Evolutionary conservation across 2,113 vertebrate species (phyloP).

Genomic region (Acinonyx jubatus): DNA sequence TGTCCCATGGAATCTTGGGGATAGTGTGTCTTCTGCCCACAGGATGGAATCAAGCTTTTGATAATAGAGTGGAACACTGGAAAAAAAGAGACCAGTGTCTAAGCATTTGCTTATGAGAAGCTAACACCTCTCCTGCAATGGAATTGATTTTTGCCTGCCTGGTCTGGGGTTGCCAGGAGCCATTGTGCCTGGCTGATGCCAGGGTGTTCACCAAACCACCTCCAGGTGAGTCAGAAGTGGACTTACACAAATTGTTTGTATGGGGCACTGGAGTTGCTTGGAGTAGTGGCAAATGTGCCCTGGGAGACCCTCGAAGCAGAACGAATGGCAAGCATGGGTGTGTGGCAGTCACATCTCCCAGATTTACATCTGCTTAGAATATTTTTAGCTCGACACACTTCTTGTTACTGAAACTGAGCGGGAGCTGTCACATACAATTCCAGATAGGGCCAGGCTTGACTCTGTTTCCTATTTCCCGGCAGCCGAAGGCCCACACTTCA

Average conservation of each 20-base stretch:
- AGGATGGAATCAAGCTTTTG: background rate
- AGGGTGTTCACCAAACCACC: slow-evolving; percentile 32
- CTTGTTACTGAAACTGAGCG: slow-evolving; percentile 71
- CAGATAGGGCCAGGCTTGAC: slow-evolving; percentile 74
- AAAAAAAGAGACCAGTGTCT: slow-evolving; percentile 64
- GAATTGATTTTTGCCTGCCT: slow-evolving; percentile 70
- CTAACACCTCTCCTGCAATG: slow-evolving; percentile 52
- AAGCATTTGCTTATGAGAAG: slow-evolving; percentile 62
- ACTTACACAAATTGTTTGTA: background rate
- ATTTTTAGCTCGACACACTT: slow-evolving; percentile 76
- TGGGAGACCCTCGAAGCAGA: slow-evolving; percentile 65
- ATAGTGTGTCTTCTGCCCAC: background rate
- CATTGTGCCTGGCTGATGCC: slow-evolving; percentile 21
- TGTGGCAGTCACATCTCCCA: slow-evolving; percentile 61
- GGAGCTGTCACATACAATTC: slow-evolving; percentile 70
- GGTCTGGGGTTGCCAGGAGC: background rate
- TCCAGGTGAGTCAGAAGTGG: background rate
- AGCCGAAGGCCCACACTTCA: slow-evolving; percentile 83
- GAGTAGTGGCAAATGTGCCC: slow-evolving; percentile 35
- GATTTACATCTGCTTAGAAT: slow-evolving; percentile 83
- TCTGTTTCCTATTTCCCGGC: slow-evolving; percentile 82
- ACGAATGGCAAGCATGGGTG: slow-evolving; percentile 42
- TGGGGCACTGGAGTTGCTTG: background rate
- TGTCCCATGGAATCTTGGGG: background rate
- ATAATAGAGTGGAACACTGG: slow-evolving; percentile 48